A percentile compares a stretch with the other conserved stretches of the same genome.
These are phyloP conservation scores for Meteorus cinctellus DNA, from an alignment of 2,888 invertebrate species.

Conservation along the genomic window DNA sequence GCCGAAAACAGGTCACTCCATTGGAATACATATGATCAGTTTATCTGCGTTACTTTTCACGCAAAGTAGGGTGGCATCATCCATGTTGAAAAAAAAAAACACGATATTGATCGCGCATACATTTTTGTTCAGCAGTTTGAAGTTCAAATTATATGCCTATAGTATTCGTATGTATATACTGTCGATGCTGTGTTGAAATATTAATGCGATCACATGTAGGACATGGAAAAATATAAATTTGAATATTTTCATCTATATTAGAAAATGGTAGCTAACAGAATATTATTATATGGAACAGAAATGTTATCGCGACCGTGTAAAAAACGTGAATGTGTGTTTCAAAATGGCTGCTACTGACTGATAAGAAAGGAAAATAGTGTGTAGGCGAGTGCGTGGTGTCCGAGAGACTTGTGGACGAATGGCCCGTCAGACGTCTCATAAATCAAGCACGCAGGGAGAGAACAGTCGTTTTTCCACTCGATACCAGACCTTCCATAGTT, in stretches of 20 bases:
- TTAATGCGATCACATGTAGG: neutral
- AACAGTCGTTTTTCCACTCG: constrained; percentile 52
- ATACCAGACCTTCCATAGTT: constrained; percentile 18
- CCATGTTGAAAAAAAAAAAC: constrained; percentile 30
- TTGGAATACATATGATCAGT: constrained; percentile 71
- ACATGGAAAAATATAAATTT: neutral
- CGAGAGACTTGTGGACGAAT: constrained; percentile 69
- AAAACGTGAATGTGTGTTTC: constrained; percentile 50
- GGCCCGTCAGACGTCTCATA: constrained; percentile 72
- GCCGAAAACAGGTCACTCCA: constrained; percentile 71
- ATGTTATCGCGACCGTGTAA: constrained; percentile 33
- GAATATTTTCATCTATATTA: neutral
- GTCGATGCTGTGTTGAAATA: neutral
- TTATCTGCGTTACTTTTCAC: constrained; percentile 56
- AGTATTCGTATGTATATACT: neutral
- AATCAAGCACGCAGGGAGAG: constrained; percentile 67
- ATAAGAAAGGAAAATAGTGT: constrained; percentile 57
- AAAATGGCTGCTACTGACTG: constrained; percentile 68
- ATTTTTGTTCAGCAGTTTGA: neutral
- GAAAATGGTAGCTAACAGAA: neutral
- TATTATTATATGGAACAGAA: constrained; percentile 6
- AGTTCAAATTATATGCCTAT: neutral
- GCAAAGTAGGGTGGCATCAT: constrained; percentile 26
- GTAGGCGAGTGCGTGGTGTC: constrained; percentile 54
- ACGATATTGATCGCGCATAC: neutral